Evolutionary conservation across 2,888 invertebrate genomes (phyloP), one percentile per base, ranked within the genome.

Genomic region (Taenaris catops): DNA sequence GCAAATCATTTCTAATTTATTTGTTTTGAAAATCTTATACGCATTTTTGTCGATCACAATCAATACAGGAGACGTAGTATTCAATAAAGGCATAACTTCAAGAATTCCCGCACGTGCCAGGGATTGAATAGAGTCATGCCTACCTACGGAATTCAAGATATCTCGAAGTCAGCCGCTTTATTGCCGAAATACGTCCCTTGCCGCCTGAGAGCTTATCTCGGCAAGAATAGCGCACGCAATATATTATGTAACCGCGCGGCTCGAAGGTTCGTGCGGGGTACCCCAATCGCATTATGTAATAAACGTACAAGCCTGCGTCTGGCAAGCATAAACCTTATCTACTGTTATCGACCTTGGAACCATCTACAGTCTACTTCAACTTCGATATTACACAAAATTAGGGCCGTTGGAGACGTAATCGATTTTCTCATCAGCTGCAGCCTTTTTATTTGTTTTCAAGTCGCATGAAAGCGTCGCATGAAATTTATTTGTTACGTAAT

Each of bases 151-250:
- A 37, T 37, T 26, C 25, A n/a, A 32, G 31, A 32, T 27, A 34
- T 24, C n/a, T 41, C 8, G 16, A 19, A 38, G 12, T 37, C 31
- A 29, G 17, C 38, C 21, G 28, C 21, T 38, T 29, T 26, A 29
- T 29, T 21, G 19, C 17, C 19, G 48, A 66, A 66, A 64, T 62
- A 44, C 34, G 64, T 65, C 53, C 47, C 52, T 51, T 55, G 63
- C 54, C 53, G 58, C 63, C 60, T 46, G 49, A 51, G 47, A 54
- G 63, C 64, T 69, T 71, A 68, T 68, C 65, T 43, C 34, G 12
- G 37, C 27, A 26, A 45, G 55, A 38, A 31, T 58, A 56, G 49
- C 53, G 56, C 69, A 75, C 74, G 72, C 75, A 71, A 69, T 48
- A 53, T 61, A 56, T 68, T 67, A 60, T 20, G 14, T 6, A 29